Percentiles rank a stretch among this genome's conserved stretches.
Conservation (phyloP, 2,888 invertebrate genomes). For the Folsomia manolachei region DNA sequence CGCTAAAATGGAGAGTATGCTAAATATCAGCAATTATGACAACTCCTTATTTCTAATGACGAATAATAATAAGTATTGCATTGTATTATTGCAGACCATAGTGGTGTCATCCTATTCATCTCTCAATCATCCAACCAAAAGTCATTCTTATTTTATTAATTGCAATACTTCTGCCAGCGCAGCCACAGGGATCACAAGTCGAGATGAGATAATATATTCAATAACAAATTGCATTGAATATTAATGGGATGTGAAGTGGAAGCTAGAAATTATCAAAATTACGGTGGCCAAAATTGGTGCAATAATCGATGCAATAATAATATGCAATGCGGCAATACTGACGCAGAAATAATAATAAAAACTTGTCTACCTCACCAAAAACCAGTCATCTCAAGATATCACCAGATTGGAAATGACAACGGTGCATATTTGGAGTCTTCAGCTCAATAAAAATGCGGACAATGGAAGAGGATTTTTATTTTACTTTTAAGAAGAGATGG, state of each 20-base stretch:
- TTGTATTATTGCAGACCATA: background rate
- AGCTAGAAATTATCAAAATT: background rate
- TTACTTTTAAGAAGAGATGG: too few relatives aligned
- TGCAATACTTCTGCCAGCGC: background rate
- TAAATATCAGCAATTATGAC: conserved; percentile 1
- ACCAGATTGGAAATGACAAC: background rate
- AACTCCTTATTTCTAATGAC: background rate
- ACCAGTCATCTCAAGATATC: background rate
- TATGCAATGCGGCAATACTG: too few relatives aligned
- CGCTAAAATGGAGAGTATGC: conserved; percentile 3
- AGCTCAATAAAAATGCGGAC: background rate
- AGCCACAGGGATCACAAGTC: too few relatives aligned
- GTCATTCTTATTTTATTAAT: too few relatives aligned
- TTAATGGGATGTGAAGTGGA: too few relatives aligned
- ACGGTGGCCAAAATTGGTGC: background rate
- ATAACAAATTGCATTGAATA: background rate
- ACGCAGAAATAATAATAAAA: too few relatives aligned
- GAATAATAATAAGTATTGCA: conserved; percentile 2
- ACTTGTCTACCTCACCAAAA: background rate
- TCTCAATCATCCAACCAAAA: background rate
- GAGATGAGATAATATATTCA: too few relatives aligned
- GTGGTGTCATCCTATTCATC: background rate
- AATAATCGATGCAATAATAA: background rate
- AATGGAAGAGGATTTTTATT: background rate
- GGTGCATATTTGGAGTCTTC: background rate